Conservation (phyloP, 2,888 invertebrate genomes). For the Tipula vernalis region DNA sequence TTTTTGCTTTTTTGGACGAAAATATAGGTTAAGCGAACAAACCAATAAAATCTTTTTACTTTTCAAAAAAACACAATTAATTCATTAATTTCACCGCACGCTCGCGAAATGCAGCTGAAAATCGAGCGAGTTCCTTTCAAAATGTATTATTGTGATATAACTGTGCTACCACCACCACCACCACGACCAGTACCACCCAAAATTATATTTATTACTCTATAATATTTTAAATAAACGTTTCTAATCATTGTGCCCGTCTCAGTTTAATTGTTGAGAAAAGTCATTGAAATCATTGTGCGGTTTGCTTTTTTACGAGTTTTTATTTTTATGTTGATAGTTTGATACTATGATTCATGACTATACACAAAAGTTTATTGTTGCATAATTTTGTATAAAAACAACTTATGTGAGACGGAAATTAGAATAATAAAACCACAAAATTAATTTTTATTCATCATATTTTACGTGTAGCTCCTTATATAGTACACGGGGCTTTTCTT, state of each 20-base stretch:
- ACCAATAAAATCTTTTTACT: background rate
- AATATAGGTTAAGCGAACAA: background rate
- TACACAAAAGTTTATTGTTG: background rate
- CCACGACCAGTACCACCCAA: background rate
- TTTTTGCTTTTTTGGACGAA: background rate
- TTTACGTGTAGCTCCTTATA: background rate
- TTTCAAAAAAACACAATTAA: background rate
- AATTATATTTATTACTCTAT: background rate
- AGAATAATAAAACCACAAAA: background rate
- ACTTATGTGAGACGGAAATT: background rate
- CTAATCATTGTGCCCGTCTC: background rate
- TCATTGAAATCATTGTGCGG: background rate
- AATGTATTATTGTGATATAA: background rate
- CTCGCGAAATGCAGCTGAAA: background rate
- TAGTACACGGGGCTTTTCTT: background rate
- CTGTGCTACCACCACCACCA: background rate
- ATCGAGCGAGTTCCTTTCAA: background rate
- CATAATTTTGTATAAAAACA: background rate
- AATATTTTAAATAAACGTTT: background rate
- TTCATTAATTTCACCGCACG: background rate
- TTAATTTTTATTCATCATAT: background rate
- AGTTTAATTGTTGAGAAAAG: background rate
- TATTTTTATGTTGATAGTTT: background rate
- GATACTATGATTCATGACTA: background rate
- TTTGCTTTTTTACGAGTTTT: background rate